phyloP scores from a whole-genome alignment of 2,888 invertebrate genomes.

The Chrysodeixis includens region DNA sequence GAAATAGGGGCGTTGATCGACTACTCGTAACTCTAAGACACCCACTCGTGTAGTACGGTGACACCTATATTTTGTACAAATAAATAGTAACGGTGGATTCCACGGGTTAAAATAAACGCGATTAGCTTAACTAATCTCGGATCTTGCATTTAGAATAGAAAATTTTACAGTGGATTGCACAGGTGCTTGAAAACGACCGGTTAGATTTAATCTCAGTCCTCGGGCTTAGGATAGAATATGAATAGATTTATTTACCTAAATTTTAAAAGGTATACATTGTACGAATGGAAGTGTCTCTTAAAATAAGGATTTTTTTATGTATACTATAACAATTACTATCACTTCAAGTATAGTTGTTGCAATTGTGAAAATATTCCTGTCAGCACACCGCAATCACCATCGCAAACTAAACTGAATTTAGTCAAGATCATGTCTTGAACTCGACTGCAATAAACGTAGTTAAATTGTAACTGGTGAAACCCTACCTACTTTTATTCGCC shows the following conservation, averaged over 20 bases:
- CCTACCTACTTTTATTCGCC: not conserved
- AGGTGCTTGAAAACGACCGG: too few relatives aligned
- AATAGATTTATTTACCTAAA: too few relatives aligned
- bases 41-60: not conserved
- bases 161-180: too few relatives aligned
- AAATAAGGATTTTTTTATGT: too few relatives aligned
- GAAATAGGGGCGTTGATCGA: not conserved
- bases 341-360: too few relatives aligned
- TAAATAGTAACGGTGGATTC: conserved; percentile 20
- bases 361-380: too few relatives aligned
- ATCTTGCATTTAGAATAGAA: not conserved
- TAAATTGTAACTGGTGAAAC: not conserved
- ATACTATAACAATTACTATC: too few relatives aligned
- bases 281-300: too few relatives aligned
- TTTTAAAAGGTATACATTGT: too few relatives aligned
- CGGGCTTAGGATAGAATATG: too few relatives aligned
- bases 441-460: not conserved
- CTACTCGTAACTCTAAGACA: not conserved
- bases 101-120: not conserved
- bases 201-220: too few relatives aligned
- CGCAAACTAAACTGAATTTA: not conserved
- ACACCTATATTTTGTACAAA: conserved; percentile 9
- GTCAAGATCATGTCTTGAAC: not conserved
- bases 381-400: too few relatives aligned
- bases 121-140: not conserved